Conservation (phyloP, 1,140 invertebrate species). For the Pectinophora gossypiella region DNA sequence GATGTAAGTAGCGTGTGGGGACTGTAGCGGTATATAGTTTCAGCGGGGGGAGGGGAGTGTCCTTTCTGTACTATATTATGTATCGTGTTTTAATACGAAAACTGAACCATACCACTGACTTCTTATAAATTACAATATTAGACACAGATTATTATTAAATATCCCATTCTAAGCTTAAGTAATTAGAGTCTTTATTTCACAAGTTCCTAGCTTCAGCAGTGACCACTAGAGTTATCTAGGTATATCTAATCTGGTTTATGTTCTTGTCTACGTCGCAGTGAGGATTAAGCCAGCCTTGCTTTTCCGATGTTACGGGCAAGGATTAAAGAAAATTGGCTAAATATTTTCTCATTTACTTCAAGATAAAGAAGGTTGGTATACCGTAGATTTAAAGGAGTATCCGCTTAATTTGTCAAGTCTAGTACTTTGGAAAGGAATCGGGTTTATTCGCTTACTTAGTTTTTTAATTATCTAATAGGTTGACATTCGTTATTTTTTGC, state of each 20-base stretch:
- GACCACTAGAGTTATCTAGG: conserved; percentile 1
- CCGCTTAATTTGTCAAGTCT: background rate
- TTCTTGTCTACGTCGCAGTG: conserved; percentile 35
- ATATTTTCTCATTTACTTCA: conserved; percentile 26
- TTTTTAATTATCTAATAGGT: too few relatives aligned
- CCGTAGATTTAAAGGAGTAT: background rate
- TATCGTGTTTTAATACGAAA: too few relatives aligned
- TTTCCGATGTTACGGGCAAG: conserved; percentile 27
- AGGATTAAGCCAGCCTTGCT: conserved; percentile 39
- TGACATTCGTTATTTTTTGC: background rate
- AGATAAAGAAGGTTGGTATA: background rate
- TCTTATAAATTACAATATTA: background rate
- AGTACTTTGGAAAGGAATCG: background rate
- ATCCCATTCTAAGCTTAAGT: background rate
- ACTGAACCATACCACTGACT: background rate
- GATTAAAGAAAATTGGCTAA: conserved; percentile 47
- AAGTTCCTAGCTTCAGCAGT: background rate
- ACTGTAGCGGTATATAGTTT: too few relatives aligned
- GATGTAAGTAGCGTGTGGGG: too few relatives aligned
- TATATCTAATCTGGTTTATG: conserved; percentile 40
- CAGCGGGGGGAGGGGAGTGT: too few relatives aligned
- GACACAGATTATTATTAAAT: background rate
- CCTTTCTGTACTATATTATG: too few relatives aligned
- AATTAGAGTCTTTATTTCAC: background rate
- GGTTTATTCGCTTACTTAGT: too few relatives aligned